Conservation (phyloP, 2,797 vertebrate genomes). For the Jordanella pulchra region DNA sequence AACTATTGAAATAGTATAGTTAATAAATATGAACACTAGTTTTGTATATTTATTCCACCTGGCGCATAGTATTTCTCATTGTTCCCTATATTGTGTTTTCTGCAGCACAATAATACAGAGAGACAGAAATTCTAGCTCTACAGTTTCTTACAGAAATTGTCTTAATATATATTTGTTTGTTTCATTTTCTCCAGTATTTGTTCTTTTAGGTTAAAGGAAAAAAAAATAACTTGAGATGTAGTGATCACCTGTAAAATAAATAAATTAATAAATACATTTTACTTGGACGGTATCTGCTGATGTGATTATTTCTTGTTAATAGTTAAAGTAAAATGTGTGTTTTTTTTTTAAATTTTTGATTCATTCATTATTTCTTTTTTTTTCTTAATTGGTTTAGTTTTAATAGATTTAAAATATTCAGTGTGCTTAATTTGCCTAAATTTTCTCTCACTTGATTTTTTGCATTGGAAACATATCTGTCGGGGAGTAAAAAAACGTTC, state of each 20-base stretch:
- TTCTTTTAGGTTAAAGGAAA: conserved; percentile 33
- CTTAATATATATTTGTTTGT: conserved; percentile 38
- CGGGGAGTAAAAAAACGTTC: no score
- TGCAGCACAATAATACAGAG: conserved; percentile 15
- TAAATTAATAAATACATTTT: conserved; percentile 7
- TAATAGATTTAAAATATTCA: background rate
- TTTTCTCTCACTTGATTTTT: no score
- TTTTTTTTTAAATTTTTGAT: background rate
- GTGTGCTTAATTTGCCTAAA: background rate
- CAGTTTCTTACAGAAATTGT: conserved; percentile 16
- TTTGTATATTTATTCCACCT: conserved; percentile 31
- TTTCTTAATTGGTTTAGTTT: background rate
- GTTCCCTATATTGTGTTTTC: conserved; percentile 17
- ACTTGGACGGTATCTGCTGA: conserved; percentile 28
- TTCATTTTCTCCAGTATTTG: conserved; percentile 46
- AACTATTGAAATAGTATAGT: conserved; percentile 10
- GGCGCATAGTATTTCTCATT: background rate
- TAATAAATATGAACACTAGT: conserved; percentile 13
- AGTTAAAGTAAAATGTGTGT: background rate
- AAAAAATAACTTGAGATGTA: conserved; percentile 13
- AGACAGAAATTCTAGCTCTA: conserved; percentile 28
- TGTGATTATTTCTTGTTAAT: conserved; percentile 28
- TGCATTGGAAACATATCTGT: background rate
- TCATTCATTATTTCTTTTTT: background rate
- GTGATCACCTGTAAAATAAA: conserved; percentile 11